Percentiles rank a stretch among this genome's conserved stretches.
phyloP scores from a whole-genome alignment of 2,888 invertebrate species.

The Diaprepes abbreviatus region DNA sequence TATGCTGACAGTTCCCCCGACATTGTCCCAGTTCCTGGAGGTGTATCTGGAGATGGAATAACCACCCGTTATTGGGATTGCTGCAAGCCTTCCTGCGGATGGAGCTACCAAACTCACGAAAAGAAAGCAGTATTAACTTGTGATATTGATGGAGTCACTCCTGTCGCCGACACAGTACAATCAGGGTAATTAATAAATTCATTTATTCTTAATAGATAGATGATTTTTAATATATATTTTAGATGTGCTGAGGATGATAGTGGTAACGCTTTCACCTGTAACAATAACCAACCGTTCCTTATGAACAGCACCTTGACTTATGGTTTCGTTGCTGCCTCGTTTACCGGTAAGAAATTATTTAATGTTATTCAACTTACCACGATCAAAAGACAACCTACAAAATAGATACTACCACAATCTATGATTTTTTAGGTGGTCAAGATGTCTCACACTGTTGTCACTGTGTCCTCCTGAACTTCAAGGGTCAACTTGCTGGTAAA shows the following conservation, averaged over 20 bases:
- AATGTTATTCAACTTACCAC: too few relatives aligned
- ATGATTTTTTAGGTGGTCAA: constrained; percentile 33
- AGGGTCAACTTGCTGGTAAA: constrained; percentile 39
- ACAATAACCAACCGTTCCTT: constrained; percentile 41
- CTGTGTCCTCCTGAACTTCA: constrained; percentile 36
- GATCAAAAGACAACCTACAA: too few relatives aligned
- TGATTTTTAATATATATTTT: neutral
- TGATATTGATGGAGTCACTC: constrained; percentile 48
- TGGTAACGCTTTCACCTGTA: constrained; percentile 51
- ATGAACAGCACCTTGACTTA: constrained; percentile 49
- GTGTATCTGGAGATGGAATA: constrained; percentile 48
- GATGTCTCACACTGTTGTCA: constrained; percentile 40
- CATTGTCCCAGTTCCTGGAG: constrained; percentile 49
- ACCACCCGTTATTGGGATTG: constrained; percentile 55
- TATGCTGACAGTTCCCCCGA: constrained; percentile 26
- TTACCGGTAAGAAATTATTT: constrained; percentile 35
- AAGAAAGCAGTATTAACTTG: constrained; percentile 46
- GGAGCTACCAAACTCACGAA: constrained; percentile 47
- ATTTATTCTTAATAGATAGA: too few relatives aligned
- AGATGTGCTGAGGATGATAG: constrained; percentile 33
- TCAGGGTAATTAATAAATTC: constrained; percentile 49
- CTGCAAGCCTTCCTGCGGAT: constrained; percentile 53
- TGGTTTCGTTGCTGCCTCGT: constrained; percentile 51
- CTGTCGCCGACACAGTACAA: constrained; percentile 41
- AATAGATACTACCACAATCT: too few relatives aligned